Evolutionary conservation across 2,888 invertebrate genomes (phyloP).

Genomic region (Caenorhabditis sinica): DNA sequence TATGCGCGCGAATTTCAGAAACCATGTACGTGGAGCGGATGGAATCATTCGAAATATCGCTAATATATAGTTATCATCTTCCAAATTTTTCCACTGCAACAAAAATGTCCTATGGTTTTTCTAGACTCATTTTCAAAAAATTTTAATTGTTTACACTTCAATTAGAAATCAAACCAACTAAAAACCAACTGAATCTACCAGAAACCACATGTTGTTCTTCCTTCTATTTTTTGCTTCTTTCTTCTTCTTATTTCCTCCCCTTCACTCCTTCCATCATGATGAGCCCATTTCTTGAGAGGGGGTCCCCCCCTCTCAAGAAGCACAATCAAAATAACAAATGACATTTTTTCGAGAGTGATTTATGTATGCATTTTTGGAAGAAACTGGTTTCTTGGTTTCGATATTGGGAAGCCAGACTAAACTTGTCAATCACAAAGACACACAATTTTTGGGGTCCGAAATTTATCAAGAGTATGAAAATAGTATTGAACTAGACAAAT

Average conservation of each 20-base stretch:
- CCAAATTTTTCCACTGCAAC: background rate
- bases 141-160: background rate
- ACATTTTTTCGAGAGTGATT: conserved; percentile 21
- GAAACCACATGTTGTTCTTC: conserved; percentile 25
- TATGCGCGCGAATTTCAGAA: no score
- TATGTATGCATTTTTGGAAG: conserved; percentile 17
- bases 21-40: no score
- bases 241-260: background rate
- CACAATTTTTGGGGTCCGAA: background rate
- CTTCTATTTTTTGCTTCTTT: background rate
- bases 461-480: background rate
- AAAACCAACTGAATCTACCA: background rate
- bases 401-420: background rate
- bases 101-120: no score
- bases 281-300: background rate
- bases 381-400: background rate
- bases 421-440: conserved; percentile 35
- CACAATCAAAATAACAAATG: background rate
- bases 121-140: background rate
- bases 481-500: no score
- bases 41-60: no score
- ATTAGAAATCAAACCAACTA: background rate
- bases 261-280: conserved; percentile 1
- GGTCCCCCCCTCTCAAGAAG: background rate
- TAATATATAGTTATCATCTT: no score